These are phyloP conservation scores for Eolophus roseicapilla DNA, from an alignment of 2,113 vertebrate genomes.

Conservation along the genomic window DNA sequence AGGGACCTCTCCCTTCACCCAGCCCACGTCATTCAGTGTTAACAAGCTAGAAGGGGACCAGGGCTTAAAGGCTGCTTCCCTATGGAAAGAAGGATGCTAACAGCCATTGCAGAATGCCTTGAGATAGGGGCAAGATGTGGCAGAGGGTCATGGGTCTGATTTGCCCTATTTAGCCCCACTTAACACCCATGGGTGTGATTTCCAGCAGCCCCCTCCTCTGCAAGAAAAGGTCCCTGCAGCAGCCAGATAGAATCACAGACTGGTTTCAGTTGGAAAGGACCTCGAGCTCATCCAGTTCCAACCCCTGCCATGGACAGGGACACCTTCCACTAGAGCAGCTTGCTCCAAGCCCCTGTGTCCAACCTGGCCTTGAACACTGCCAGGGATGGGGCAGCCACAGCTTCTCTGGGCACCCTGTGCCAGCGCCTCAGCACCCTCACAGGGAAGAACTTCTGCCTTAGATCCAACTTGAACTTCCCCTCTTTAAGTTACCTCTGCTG, in stretches of 20 bases:
- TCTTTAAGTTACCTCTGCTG: background rate
- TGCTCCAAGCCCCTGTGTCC: background rate
- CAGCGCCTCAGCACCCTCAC: background rate
- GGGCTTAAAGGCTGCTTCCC: background rate
- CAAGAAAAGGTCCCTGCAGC: rapidly evolving
- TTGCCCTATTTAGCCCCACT: background rate
- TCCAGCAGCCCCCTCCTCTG: background rate
- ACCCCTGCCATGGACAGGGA: background rate
- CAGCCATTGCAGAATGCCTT: background rate
- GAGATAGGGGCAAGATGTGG: rapidly evolving
- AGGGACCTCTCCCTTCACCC: background rate
- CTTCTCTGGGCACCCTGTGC: background rate
- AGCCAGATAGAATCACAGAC: background rate
- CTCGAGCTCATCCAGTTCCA: background rate
- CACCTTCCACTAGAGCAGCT: background rate
- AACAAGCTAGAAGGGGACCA: background rate
- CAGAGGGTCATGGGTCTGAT: background rate
- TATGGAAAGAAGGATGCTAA: background rate
- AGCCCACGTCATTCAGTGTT: background rate
- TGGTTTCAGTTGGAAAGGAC: background rate
- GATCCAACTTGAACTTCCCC: background rate
- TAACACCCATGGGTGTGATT: background rate
- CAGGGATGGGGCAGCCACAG: background rate
- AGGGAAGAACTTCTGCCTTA: background rate
- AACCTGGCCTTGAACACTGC: too few relatives aligned